Conservation (phyloP, 1,140 invertebrate genomes). For the Pogonognathellus flavescens region DNA sequence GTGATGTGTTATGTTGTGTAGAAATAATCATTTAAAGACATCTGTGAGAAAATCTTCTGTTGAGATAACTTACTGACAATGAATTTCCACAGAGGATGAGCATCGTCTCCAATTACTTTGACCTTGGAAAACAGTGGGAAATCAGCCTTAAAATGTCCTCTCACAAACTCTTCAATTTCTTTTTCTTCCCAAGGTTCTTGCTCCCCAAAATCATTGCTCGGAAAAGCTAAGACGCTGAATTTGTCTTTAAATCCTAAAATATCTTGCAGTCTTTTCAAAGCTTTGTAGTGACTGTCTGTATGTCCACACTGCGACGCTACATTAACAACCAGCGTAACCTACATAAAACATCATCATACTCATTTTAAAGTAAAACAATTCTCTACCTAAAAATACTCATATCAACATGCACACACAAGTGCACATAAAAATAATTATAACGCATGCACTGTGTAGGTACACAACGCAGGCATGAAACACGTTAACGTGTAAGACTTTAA, state of each 20-base stretch:
- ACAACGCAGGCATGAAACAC: no score
- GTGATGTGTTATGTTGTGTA: neutral
- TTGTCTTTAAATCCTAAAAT: slow-evolving; percentile 68
- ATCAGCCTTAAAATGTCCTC: slow-evolving; percentile 70
- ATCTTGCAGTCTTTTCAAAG: slow-evolving; percentile 72
- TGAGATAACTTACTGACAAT: slow-evolving; percentile 69
- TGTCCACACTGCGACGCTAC: slow-evolving; percentile 76
- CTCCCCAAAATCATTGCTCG: slow-evolving; percentile 76
- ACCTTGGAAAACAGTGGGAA: slow-evolving; percentile 74
- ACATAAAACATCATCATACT: neutral
- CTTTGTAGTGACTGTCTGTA: slow-evolving; percentile 74
- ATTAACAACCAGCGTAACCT: slow-evolving; percentile 74
- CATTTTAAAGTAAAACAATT: no score
- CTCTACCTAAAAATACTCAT: no score
- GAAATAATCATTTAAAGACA: neutral
- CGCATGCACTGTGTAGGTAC: no score
- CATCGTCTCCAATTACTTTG: slow-evolving; percentile 74
- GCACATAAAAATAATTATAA: no score
- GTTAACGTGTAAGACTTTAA: no score
- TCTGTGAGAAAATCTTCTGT: neutral
- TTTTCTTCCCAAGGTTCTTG: slow-evolving; percentile 72
- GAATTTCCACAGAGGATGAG: slow-evolving; percentile 73
- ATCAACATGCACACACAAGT: no score
- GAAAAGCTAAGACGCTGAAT: slow-evolving; percentile 71
- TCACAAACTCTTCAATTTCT: slow-evolving; percentile 71